Base-by-base conservation (phyloP, 1,140 invertebrate species). In the Acromyrmex charruanus region DNA sequence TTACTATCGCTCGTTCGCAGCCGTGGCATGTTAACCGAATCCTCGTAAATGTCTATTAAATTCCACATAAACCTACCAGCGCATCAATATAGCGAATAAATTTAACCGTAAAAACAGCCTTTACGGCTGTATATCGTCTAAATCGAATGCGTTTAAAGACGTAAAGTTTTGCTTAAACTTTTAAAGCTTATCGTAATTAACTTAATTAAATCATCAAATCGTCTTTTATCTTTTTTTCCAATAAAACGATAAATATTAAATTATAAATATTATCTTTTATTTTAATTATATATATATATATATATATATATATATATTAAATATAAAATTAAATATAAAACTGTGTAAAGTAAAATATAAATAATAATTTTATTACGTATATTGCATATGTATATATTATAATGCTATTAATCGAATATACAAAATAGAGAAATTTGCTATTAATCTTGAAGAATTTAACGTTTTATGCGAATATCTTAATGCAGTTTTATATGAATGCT, bases 41-140 rank as follows among this genome's bases (percentile, higher is more conserved):
- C 39, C 69, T 84, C 80, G 55, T 75, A 84, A 84, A 84, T 61
- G 55, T 84, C 39, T 74, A 84, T 39, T 84, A 84, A 74, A 84
- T 84, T 75, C 51, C 55, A 39, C 39, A 51, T 75, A 84, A 84
- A 84, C 31, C 14, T 25, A 18, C 55, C 14, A 55, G 3, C 25
- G 25, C 55, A 55, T 84, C 80, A 74, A 84, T 84, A 84, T 25
- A 35, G 39, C n/a, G 53, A 84, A 84, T 84, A 74, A 74, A 61
- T 84, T 74, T 84, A 84, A 61, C 28, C 55, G 21, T 61, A 61
- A 63, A 74, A 84, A 61, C 55, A 14, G 5, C 7, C 18, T 84
- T 63, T 75, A 84, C 39, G 14, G 39, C 5, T 28, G 53, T 44
- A 44, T 10, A 44, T 72, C 55, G 35, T 82, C 18, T 25, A 51